Evolutionary conservation across 2,113 vertebrate species (phyloP).

Genomic region (Oryzias melastigma): DNA sequence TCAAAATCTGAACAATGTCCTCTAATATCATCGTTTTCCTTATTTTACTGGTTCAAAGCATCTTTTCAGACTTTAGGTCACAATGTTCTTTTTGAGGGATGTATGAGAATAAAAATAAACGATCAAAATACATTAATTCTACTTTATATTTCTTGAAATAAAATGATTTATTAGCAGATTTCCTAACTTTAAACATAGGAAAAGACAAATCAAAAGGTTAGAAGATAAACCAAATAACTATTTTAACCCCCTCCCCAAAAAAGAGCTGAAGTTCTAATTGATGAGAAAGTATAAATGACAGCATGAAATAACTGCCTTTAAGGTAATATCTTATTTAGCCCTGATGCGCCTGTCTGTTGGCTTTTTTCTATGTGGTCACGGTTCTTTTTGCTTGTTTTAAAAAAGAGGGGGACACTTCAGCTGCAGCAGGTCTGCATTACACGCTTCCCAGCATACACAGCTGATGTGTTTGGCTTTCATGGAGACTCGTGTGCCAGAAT

Average conservation of each 20-base stretch:
- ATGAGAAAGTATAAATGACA: too few relatives aligned
- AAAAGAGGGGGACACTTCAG: neutral
- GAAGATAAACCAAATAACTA: neutral
- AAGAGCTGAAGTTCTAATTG: too few relatives aligned
- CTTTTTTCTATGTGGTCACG: neutral
- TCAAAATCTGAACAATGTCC: neutral
- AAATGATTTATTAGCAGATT: neutral
- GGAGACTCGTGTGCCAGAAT: slow-evolving; percentile 19
- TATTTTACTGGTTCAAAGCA: slow-evolving; percentile 22
- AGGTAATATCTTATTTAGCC: neutral
- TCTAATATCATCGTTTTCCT: neutral
- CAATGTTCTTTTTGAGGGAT: neutral
- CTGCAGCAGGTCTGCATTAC: slow-evolving; percentile 8
- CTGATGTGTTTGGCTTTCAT: slow-evolving; percentile 24
- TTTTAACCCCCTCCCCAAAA: too few relatives aligned
- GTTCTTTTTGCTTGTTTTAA: slow-evolving; percentile 4
- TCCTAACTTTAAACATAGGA: neutral
- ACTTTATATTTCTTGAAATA: neutral
- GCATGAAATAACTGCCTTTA: too few relatives aligned
- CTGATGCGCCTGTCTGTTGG: slow-evolving; percentile 4
- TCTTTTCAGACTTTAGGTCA: slow-evolving; percentile 20
- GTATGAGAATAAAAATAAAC: neutral
- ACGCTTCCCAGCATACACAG: slow-evolving; percentile 30
- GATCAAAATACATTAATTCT: neutral
- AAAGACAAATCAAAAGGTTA: neutral